These are phyloP conservation scores for Nibea coibor DNA, from an alignment of 2,113 vertebrate genomes.

Conservation along the genomic window DNA sequence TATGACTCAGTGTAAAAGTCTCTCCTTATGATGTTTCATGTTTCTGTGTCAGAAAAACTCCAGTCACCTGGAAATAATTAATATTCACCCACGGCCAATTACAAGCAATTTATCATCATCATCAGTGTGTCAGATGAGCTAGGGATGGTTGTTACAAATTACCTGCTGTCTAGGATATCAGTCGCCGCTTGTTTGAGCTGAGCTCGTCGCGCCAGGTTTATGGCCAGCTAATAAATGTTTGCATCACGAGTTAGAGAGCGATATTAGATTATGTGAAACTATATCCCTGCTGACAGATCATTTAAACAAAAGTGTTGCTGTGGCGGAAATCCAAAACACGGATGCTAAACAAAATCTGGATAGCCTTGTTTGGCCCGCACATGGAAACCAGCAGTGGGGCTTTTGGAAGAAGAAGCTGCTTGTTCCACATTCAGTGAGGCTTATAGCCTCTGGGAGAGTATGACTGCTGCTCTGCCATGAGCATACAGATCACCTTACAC, in stretches of 20 bases:
- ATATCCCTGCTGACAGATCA: constrained; percentile 35
- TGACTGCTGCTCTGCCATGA: constrained; percentile 70
- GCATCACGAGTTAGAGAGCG: constrained; percentile 32
- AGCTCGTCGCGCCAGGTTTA: constrained; percentile 31
- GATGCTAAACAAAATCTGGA: constrained; percentile 56
- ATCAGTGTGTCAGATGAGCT: constrained; percentile 65
- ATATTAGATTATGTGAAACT: constrained; percentile 42
- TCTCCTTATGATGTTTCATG: constrained; percentile 22
- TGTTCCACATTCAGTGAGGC: constrained; percentile 70
- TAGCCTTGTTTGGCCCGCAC: constrained; percentile 22
- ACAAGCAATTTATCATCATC: constrained; percentile 70
- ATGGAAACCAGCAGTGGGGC: constrained; percentile 43
- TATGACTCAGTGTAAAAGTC: constrained; percentile 5
- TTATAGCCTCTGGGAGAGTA: constrained; percentile 74
- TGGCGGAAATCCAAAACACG: constrained; percentile 50
- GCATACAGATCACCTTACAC: constrained; percentile 79
- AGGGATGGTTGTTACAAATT: constrained; percentile 56
- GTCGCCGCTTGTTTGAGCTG: constrained; percentile 38
- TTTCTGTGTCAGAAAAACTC: constrained; percentile 29
- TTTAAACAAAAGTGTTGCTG: constrained; percentile 17
- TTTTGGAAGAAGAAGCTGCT: constrained; percentile 53
- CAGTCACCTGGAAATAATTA: constrained; percentile 71
- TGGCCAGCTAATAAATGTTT: constrained; percentile 41
- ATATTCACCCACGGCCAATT: constrained; percentile 66
- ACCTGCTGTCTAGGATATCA: constrained; percentile 62